Conservation (phyloP, 2,797 vertebrate species). For the Lates japonicus region DNA sequence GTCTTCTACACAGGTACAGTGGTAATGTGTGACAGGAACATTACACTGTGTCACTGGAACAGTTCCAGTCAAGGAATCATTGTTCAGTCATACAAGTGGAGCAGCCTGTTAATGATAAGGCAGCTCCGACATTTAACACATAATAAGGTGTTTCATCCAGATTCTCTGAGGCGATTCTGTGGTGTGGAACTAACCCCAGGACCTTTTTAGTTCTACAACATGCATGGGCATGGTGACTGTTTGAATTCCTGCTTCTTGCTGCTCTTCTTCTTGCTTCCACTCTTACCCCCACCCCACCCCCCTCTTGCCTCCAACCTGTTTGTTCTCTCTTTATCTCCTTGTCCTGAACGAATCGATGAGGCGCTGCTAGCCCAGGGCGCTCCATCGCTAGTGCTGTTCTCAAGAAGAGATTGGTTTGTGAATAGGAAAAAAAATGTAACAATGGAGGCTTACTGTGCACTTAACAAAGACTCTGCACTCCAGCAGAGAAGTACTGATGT, state of each 20-base stretch:
- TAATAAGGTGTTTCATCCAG: constrained; percentile 65
- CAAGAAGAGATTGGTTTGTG: constrained; percentile 52
- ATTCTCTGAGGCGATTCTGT: constrained; percentile 43
- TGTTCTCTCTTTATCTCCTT: constrained; percentile 74
- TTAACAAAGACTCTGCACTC: constrained; percentile 14
- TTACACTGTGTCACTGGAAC: constrained; percentile 59
- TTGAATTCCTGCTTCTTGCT: constrained; percentile 27
- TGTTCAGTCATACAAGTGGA: constrained; percentile 70
- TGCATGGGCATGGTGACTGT: constrained; percentile 25
- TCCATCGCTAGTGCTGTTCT: no score
- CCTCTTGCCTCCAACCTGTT: constrained; percentile 62
- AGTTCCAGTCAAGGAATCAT: constrained; percentile 65
- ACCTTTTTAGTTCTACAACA: constrained; percentile 61
- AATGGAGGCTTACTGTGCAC: constrained; percentile 9
- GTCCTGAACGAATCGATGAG: constrained; percentile 80
- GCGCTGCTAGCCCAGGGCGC: constrained; percentile 73
- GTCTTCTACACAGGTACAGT: constrained; percentile 66
- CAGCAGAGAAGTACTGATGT: constrained; percentile 3
- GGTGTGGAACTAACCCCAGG: constrained; percentile 59
- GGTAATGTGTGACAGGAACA: constrained; percentile 71
- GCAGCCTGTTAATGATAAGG: constrained; percentile 70
- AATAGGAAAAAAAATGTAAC: background rate
- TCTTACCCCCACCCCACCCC: background rate
- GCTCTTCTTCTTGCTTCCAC: constrained; percentile 26
- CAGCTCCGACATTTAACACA: constrained; percentile 75